These are phyloP conservation scores for Monochamus alternatus DNA, from an alignment of 2,888 invertebrate species.

Conservation along the genomic window DNA sequence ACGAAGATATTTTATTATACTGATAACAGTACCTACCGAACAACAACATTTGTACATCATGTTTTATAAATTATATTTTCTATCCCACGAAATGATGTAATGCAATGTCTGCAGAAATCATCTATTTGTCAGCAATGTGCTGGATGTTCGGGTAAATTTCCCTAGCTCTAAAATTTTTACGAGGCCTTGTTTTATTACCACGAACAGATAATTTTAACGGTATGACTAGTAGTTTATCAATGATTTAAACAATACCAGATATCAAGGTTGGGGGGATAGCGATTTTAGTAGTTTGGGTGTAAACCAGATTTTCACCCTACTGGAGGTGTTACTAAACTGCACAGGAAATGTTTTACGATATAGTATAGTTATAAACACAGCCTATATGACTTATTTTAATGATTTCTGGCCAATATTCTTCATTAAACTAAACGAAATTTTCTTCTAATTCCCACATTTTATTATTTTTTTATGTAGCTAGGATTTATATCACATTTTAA, in stretches of 20 bases:
- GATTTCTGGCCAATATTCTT: too few species aligned
- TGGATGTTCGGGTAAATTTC: background rate
- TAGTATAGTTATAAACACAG: too few species aligned
- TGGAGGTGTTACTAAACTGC: constrained; percentile 14
- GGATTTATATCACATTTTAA: too few species aligned
- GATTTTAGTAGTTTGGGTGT: constrained; percentile 22
- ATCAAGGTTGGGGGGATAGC: constrained; percentile 15
- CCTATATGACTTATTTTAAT: too few species aligned
- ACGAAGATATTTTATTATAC: too few species aligned
- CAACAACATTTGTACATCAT: too few species aligned
- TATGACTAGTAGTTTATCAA: constrained; percentile 32
- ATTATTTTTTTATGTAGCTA: too few species aligned
- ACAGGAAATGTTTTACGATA: background rate
- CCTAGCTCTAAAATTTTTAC: constrained; percentile 11
- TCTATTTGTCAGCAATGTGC: background rate
- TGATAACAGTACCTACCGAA: too few species aligned
- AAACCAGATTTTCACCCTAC: constrained; percentile 22
- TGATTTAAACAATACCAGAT: constrained; percentile 36
- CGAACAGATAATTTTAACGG: constrained; percentile 25
- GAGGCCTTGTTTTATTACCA: constrained; percentile 20
- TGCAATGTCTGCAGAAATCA: background rate
- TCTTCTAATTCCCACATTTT: too few species aligned
- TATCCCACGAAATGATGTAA: background rate
- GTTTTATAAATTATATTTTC: too few species aligned
- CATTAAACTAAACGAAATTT: too few species aligned